Conservation (phyloP, 2,888 invertebrate genomes). For the Dioctria linearis region DNA sequence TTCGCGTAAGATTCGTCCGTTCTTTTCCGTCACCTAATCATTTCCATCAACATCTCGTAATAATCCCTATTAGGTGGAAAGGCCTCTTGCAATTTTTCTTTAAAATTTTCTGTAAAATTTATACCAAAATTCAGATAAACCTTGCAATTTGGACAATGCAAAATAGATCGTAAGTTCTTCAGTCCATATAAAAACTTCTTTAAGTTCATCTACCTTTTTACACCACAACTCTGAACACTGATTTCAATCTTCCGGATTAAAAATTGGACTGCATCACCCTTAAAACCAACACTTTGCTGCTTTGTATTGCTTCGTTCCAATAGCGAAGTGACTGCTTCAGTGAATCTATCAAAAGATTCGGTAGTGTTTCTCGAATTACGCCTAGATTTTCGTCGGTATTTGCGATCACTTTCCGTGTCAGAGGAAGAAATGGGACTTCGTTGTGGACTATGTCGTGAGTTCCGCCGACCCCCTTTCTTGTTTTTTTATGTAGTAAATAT, state of each 20-base stretch:
- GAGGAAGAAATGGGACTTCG: too few species aligned
- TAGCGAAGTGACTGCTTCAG: slow-evolving; percentile 20
- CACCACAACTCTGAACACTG: slow-evolving; percentile 41
- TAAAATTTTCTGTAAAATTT: slow-evolving; percentile 4
- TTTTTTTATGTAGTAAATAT: too few species aligned
- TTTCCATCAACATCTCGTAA: slow-evolving; percentile 24
- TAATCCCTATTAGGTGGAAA: slow-evolving; percentile 32
- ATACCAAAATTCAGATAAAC: slow-evolving; percentile 47
- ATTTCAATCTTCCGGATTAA: slow-evolving; percentile 49
- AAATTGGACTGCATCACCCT: slow-evolving; percentile 44
- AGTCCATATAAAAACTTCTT: slow-evolving; percentile 41
- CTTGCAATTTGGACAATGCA: slow-evolving; percentile 39
- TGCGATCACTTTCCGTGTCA: too few species aligned
- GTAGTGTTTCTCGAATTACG: too few species aligned
- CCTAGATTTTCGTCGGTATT: too few species aligned
- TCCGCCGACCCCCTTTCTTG: too few species aligned
- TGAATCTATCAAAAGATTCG: background rate
- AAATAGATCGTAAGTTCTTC: slow-evolving; percentile 52
- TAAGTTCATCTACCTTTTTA: slow-evolving; percentile 44
- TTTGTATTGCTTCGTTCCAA: background rate
- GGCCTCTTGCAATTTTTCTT: slow-evolving; percentile 29
- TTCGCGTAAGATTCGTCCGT: slow-evolving; percentile 36
- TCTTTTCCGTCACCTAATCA: slow-evolving; percentile 19
- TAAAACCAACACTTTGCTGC: background rate
- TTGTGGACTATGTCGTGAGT: too few species aligned